phyloP scores from a whole-genome alignment of 2,113 vertebrate genomes.

The Phoenicopterus ruber region DNA sequence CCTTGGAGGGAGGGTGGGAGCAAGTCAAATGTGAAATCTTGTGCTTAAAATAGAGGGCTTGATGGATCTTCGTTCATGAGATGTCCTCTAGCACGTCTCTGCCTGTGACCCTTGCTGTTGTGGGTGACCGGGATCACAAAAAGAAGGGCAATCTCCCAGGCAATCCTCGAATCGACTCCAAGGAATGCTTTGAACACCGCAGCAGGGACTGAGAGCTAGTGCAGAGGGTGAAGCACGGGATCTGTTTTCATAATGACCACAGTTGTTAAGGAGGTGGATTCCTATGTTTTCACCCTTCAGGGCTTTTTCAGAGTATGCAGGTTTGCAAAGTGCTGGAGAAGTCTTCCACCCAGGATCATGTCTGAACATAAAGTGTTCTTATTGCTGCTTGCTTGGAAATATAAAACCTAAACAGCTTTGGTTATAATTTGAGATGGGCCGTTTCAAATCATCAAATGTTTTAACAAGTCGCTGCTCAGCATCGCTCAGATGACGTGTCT shows the following conservation, averaged over 20 bases:
- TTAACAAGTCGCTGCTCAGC: not conserved
- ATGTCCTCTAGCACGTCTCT: not conserved
- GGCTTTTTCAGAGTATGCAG: not conserved
- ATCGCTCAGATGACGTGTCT: accelerated
- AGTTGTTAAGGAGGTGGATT: not conserved
- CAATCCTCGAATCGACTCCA: not conserved
- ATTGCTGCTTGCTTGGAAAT: not conserved
- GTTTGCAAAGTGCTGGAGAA: not conserved
- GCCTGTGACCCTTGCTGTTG: not conserved
- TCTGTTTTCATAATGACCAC: not conserved
- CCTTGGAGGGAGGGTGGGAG: not conserved
- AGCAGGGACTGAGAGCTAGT: not conserved
- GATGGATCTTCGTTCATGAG: not conserved
- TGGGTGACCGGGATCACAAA: not conserved
- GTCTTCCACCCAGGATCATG: not conserved
- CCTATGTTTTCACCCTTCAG: not conserved
- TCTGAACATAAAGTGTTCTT: not conserved
- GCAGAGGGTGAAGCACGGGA: not conserved
- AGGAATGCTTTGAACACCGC: not conserved
- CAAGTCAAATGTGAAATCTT: not conserved
- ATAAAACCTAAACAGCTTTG: not conserved
- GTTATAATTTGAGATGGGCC: not conserved
- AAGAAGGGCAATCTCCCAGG: not conserved
- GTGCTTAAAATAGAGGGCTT: not conserved
- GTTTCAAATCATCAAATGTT: not conserved